Percentiles rank a stretch among this genome's conserved stretches.
Conservation (phyloP, 2,113 vertebrate genomes). For the Ailurus styani region DNA sequence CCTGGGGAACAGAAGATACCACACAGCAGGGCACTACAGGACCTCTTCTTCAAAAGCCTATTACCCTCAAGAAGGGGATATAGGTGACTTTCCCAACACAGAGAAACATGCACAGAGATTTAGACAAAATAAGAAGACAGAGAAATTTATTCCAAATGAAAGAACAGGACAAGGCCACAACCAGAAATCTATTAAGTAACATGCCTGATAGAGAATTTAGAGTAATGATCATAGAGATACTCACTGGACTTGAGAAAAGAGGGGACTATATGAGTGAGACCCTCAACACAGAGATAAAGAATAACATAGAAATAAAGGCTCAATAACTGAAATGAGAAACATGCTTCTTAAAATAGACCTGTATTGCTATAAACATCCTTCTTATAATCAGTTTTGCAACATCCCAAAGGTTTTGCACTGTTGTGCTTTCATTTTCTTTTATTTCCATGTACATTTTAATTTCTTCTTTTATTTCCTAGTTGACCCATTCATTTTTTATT, state of each 20-base stretch:
- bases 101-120: background rate
- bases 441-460: no score
- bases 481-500: no score
- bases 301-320: background rate
- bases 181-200: background rate
- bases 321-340: background rate
- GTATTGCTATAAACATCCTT: no score
- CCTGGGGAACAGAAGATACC: background rate
- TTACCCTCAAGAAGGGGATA: background rate
- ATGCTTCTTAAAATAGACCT: background rate
- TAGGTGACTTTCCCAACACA: background rate
- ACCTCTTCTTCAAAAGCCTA: background rate
- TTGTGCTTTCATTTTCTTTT: no score
- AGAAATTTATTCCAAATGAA: background rate
- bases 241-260: background rate
- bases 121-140: background rate
- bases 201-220: background rate
- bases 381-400: no score
- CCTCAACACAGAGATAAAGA: background rate
- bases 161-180: background rate
- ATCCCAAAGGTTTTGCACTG: no score
- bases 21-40: background rate
- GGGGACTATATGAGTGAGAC: background rate
- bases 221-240: background rate
- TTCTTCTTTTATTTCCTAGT: no score